A percentile compares a stretch with the other conserved stretches of the same genome.
These are phyloP conservation scores for Daubentonia madagascariensis DNA, from an alignment of 2,113 vertebrate genomes.

Conservation along the genomic window DNA sequence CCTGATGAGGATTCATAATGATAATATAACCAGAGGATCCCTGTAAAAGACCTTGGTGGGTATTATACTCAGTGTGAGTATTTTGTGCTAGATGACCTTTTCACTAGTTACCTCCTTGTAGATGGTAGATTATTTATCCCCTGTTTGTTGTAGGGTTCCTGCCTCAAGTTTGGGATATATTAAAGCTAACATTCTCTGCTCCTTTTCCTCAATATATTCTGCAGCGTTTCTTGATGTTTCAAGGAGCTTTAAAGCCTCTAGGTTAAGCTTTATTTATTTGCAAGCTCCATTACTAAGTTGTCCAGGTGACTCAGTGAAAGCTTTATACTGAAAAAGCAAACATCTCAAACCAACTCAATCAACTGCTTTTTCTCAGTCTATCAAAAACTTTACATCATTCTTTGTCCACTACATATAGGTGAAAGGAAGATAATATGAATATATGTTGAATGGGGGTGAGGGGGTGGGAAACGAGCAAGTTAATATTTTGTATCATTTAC, in stretches of 20 bases:
- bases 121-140: neutral
- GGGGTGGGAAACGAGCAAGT: conserved; percentile 47
- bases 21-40: neutral
- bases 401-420: conserved; percentile 66
- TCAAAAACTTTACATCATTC: neutral
- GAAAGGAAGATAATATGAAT: conserved; percentile 50
- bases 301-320: neutral
- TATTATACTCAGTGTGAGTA: neutral
- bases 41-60: neutral
- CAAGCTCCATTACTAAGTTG: conserved; percentile 6
- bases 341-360: neutral
- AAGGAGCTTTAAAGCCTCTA: neutral
- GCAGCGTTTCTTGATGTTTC: conserved; percentile 12
- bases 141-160: neutral
- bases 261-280: conserved; percentile 14
- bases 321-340: conserved; percentile 23
- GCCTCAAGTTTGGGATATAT: neutral
- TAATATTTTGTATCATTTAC: conserved; percentile 78
- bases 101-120: conserved; percentile 12
- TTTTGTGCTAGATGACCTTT: neutral
- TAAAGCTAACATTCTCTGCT: conserved; percentile 39
- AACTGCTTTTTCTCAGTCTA: neutral
- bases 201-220: neutral
- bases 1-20: neutral
- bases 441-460: conserved; percentile 62